Evolutionary conservation across 2,797 vertebrate species (phyloP), one percentile per base, ranked within the genome.

Genomic region (Euthynnus affinis): DNA sequence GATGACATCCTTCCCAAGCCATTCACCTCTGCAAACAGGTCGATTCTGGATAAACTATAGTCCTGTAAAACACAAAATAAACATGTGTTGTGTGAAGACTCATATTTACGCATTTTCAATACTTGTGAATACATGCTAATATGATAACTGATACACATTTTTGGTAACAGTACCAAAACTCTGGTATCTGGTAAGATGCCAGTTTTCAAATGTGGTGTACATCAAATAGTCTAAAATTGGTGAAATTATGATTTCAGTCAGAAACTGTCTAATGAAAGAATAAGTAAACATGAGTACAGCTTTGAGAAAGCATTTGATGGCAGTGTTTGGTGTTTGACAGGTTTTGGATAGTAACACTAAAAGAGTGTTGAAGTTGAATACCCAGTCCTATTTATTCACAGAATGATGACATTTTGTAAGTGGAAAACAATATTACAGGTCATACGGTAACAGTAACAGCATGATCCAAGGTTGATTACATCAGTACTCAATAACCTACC

Each of bases 11-110:
- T 89, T 57, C 98, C 98, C 76, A 97, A 12, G 7, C 98, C 98
- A 55, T 97, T 95, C 0, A 96, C 92, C 86, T 99, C 98, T 4
- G 97, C 91, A 89, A 96, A 99, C 89, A 99, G 93, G 91, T 99
- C 97, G 34, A 99, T 97, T 20, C 76, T 94, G 74, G 96, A 96
- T 66, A 96, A 37, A 81, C 95, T 96, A 84, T 99, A 99, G 92
- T 99, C 98, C 98, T 99, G 81, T 22, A 82, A 82, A 32, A 61
- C 32, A 80, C 29, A 69, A 56, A 32, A 52, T 3, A 46, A 51
- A 42, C 48, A 62, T 14, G 5, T 1, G 56, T 7, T 2, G 0
- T 14, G 17, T 25, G 22, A 67, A 52, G 10, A 52, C 8, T 17
- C 9, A 44, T 57, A 12, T 51, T 51, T 40, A 15, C 27, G 52